phyloP scores from a whole-genome alignment of 1,140 invertebrate genomes.

The Diorhabda carinulata region DNA sequence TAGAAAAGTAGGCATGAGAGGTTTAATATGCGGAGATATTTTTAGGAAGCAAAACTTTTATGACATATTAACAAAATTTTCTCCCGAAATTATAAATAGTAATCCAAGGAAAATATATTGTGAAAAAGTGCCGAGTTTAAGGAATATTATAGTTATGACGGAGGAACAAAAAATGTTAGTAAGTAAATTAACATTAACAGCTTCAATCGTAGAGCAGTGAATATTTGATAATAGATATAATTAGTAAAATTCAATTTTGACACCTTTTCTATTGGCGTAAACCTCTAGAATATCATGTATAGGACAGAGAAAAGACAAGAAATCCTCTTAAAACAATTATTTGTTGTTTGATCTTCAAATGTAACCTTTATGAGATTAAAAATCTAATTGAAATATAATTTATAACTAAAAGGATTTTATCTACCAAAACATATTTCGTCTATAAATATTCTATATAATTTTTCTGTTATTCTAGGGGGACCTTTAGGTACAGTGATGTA shows the following conservation, averaged over 20 bases:
- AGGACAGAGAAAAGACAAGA: too few species aligned
- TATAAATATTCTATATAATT: not conserved
- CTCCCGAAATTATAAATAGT: conserved; percentile 50
- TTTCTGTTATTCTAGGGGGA: conserved; percentile 53
- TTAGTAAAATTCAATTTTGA: too few species aligned
- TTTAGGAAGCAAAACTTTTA: conserved; percentile 73
- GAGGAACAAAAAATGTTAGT: conserved; percentile 32
- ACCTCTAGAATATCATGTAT: too few species aligned
- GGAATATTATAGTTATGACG: conserved; percentile 32
- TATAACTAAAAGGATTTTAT: too few species aligned
- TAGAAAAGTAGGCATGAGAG: conserved; percentile 72
- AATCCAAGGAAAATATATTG: conserved; percentile 46
- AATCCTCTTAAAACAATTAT: too few species aligned
- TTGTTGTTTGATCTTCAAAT: too few species aligned
- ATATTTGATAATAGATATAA: too few species aligned
- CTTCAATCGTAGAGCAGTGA: too few species aligned
- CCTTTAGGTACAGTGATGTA: conserved; percentile 57
- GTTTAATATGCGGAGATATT: conserved; percentile 63
- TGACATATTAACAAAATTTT: conserved; percentile 56
- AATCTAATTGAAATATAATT: too few species aligned
- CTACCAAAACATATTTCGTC: not conserved
- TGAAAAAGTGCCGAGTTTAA: conserved; percentile 40
- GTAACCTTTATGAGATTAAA: too few species aligned
- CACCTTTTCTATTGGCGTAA: too few species aligned
- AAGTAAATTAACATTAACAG: not conserved